A percentile compares a stretch with the other conserved stretches of the same genome.
Conservation (phyloP, 2,888 invertebrate species). For the Caenorhabditis panamensis region DNA sequence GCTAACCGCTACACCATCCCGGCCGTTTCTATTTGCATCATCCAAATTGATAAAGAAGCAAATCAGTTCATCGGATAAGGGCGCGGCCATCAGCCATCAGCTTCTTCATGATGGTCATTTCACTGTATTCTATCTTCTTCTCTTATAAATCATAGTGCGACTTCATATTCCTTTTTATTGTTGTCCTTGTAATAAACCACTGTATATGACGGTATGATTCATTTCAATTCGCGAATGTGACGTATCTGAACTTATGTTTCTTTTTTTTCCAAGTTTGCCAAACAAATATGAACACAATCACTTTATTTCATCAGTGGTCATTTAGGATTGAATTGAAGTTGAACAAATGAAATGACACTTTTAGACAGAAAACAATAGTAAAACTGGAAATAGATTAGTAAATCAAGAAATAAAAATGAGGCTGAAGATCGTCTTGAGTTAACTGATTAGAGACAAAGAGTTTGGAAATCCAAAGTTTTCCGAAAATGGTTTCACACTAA, state of each 20-base stretch:
- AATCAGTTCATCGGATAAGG: not conserved
- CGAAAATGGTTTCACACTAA: constrained; percentile 36
- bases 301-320: constrained; percentile 20
- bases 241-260: not conserved
- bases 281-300: not conserved
- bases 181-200: not conserved
- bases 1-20: constrained; percentile 53
- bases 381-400: constrained; percentile 18
- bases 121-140: no score
- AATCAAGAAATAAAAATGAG: constrained; percentile 1
- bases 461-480: not conserved
- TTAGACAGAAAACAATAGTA: constrained; percentile 11
- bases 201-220: constrained; percentile 5
- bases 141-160: not conserved
- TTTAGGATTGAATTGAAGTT: not conserved
- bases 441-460: constrained; percentile 39
- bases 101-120: not conserved
- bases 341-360: constrained; percentile 12
- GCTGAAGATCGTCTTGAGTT: constrained; percentile 57
- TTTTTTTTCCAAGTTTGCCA: not conserved
- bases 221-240: not conserved
- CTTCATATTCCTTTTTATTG: not conserved
- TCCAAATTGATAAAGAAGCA: not conserved
- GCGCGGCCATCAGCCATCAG: constrained; percentile 5
- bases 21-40: not conserved